A percentile compares a stretch with the other conserved stretches of the same genome.
Conservation (phyloP, 1,140 invertebrate genomes). For the Hylyphantes graminicola region DNA sequence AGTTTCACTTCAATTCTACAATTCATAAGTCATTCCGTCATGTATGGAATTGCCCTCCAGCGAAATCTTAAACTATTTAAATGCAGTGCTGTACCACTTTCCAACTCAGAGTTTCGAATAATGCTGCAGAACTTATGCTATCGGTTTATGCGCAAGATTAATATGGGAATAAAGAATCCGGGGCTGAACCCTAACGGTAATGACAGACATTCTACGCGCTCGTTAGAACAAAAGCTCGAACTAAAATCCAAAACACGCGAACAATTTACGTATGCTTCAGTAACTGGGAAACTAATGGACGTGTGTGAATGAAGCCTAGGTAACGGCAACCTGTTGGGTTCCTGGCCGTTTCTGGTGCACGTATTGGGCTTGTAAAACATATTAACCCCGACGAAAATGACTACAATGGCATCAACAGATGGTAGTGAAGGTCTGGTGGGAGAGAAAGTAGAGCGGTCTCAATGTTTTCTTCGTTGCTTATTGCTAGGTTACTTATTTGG, state of each 20-base stretch:
- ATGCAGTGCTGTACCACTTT: too few species aligned
- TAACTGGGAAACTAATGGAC: background rate
- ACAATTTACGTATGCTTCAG: background rate
- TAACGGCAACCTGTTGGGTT: slow-evolving; percentile 2
- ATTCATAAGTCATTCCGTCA: too few species aligned
- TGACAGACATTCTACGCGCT: background rate
- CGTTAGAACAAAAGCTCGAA: background rate
- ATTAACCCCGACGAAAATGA: background rate
- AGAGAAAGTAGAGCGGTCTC: background rate
- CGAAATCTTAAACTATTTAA: too few species aligned
- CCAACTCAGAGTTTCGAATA: too few species aligned
- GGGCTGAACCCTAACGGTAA: too few species aligned
- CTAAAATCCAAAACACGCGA: background rate
- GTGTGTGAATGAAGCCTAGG: background rate
- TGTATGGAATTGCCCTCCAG: too few species aligned
- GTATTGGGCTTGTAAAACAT: background rate
- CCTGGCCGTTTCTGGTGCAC: background rate
- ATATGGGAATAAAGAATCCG: too few species aligned
- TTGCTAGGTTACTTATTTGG: background rate
- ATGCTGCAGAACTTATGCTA: too few species aligned
- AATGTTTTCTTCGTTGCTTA: background rate
- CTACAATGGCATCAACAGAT: background rate
- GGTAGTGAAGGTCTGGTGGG: background rate
- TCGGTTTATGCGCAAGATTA: too few species aligned
- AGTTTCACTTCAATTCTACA: too few species aligned